Conservation (phyloP, 1,140 invertebrate genomes). For the Zaprionus davidi region DNA sequence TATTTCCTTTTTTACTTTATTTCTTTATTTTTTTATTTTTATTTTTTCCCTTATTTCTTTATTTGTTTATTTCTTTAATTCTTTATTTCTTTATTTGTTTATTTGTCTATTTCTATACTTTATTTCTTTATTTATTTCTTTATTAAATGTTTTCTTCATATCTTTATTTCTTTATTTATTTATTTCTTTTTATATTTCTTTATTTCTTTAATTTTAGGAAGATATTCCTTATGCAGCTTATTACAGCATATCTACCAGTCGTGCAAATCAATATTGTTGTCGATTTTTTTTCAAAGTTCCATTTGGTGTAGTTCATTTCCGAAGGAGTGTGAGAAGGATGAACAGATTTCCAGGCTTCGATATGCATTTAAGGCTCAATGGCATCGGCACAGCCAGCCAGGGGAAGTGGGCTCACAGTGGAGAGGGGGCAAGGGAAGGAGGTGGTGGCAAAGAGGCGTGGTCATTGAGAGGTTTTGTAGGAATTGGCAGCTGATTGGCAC, state of each 20-base stretch:
- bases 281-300: neutral
- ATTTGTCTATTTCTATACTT: neutral
- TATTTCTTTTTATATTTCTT: no score
- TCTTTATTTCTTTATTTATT: no score
- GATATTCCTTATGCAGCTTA: neutral
- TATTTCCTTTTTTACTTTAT: no score
- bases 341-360: slow-evolving; percentile 12
- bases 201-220: neutral
- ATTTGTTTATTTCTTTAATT: no score
- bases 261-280: neutral
- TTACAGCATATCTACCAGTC: neutral
- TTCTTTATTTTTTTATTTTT: no score
- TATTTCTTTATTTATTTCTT: no score
- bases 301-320: neutral
- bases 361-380: slow-evolving; percentile 22
- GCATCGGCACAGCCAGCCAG: neutral
- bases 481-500: slow-evolving; percentile 16
- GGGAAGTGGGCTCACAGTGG: neutral
- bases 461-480: slow-evolving; percentile 1
- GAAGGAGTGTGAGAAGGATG: neutral
- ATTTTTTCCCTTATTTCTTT: no score
- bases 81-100: neutral
- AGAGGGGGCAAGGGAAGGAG: no score
- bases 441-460: neutral
- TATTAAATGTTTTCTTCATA: no score